These are phyloP conservation scores for Lordiphosa andalusiaca DNA, from an alignment of 2,888 invertebrate species.

Conservation along the genomic window DNA sequence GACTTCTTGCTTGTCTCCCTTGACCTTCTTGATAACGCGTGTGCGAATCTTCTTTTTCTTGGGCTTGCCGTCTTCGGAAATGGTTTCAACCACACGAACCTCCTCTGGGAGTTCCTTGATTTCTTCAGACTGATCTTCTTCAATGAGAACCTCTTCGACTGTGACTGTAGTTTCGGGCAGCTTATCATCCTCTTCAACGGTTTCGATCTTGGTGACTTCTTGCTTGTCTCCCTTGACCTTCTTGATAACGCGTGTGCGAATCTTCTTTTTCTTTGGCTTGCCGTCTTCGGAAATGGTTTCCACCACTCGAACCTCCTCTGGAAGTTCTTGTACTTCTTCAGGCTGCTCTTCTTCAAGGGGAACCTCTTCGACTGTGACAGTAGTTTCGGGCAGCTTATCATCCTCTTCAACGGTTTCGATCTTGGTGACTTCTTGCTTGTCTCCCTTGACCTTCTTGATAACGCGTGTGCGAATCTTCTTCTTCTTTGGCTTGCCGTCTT, in stretches of 20 bases:
- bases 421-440: slow-evolving; percentile 25
- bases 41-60: slow-evolving; percentile 31
- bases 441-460: slow-evolving; percentile 22
- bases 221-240: slow-evolving; percentile 29
- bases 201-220: slow-evolving; percentile 28
- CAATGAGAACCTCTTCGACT: slow-evolving; percentile 7
- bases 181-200: slow-evolving; percentile 25
- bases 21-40: slow-evolving; percentile 25
- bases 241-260: slow-evolving; percentile 24
- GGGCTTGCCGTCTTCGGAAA: slow-evolving; percentile 20
- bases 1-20: slow-evolving; percentile 26
- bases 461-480: slow-evolving; percentile 21
- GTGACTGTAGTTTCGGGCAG: slow-evolving; percentile 20
- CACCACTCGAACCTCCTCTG: slow-evolving; percentile 19
- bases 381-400: slow-evolving; percentile 15
- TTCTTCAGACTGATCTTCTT: slow-evolving; percentile 3
- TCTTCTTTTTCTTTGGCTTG: slow-evolving; percentile 24
- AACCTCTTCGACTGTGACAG: slow-evolving; percentile 13
- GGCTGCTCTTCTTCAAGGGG: slow-evolving; percentile 3
- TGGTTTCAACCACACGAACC: slow-evolving; percentile 17
- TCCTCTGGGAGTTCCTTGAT: slow-evolving; percentile 24
- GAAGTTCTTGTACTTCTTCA: slow-evolving; percentile 18
- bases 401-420: slow-evolving; percentile 24
- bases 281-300: slow-evolving; percentile 18
- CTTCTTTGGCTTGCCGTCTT: slow-evolving; percentile 9